Percentiles rank a stretch among this genome's conserved stretches.
phyloP scores from a whole-genome alignment of 1,140 invertebrate species.

The Ceratina calcarata region DNA sequence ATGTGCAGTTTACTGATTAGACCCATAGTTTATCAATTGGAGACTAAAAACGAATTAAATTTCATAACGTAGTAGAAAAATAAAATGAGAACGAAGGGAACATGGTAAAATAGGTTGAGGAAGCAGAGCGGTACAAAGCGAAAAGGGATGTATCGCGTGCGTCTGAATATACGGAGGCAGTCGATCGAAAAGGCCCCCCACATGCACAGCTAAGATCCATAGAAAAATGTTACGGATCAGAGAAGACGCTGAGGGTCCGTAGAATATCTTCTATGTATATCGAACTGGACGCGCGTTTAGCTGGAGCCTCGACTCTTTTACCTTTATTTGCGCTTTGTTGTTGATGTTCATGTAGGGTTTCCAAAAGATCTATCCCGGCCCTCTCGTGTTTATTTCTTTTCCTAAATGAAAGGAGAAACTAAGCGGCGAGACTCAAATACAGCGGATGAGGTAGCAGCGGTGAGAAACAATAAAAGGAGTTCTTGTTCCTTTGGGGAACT shows the following conservation, averaged over 20 bases:
- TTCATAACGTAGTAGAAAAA: not conserved
- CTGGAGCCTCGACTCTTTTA: slow-evolving; percentile 43
- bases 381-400: slow-evolving; percentile 29
- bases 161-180: slow-evolving; percentile 41
- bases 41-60: not conserved
- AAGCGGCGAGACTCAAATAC: not conserved
- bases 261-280: slow-evolving; percentile 16
- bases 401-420: slow-evolving; percentile 1
- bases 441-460: slow-evolving; percentile 3
- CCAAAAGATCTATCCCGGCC: slow-evolving; percentile 52
- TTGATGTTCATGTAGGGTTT: slow-evolving; percentile 59
- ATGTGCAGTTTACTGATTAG: too few relatives aligned
- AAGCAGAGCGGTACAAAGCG: not conserved
- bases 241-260: slow-evolving; percentile 19
- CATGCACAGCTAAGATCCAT: slow-evolving; percentile 18
- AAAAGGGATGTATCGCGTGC: slow-evolving; percentile 31
- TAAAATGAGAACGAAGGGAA: not conserved
- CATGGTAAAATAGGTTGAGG: not conserved
- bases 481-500: slow-evolving; percentile 13
- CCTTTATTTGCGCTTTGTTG: slow-evolving; percentile 60
- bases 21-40: too few relatives aligned
- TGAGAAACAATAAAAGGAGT: slow-evolving; percentile 9
- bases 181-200: slow-evolving; percentile 48
- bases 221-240: slow-evolving; percentile 41
- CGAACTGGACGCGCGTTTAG: slow-evolving; percentile 36